Evolutionary conservation across 2,888 invertebrate genomes (phyloP).

Genomic region (Agrotis segetum): DNA sequence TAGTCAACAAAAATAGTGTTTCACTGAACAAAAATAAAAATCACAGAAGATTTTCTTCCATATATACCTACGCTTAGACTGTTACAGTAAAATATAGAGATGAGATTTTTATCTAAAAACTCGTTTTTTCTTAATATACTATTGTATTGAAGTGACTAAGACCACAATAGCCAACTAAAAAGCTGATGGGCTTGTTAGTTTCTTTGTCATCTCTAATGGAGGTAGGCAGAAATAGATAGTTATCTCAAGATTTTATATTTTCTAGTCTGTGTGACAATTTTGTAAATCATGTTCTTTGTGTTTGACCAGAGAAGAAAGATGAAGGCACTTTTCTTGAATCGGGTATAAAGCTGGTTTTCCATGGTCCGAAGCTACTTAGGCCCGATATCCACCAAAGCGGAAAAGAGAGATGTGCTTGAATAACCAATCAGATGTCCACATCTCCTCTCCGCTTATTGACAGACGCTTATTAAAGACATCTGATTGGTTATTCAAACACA

Average conservation of each 20-base stretch:
- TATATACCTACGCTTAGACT: background rate
- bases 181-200: conserved; percentile 43
- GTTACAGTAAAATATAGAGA: conserved; percentile 29
- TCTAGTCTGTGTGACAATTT: conserved; percentile 1
- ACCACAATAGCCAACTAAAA: conserved; percentile 40
- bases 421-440: no score
- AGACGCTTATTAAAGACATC: no score
- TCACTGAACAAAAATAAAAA: conserved; percentile 33
- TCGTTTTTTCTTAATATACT: conserved; percentile 34
- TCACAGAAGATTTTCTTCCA: background rate
- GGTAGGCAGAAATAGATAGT: conserved; percentile 19
- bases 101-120: conserved; percentile 15
- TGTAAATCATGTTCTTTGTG: conserved; percentile 24
- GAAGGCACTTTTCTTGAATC: background rate
- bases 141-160: conserved; percentile 25
- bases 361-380: no score
- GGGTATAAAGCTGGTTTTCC: no score
- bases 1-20: conserved; percentile 20
- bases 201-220: conserved; percentile 39
- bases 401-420: no score
- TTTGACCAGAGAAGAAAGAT: background rate
- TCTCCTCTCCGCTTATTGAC: no score
- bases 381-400: no score
- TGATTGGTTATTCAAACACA: no score
- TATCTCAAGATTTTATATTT: conserved; percentile 23